Evolutionary conservation across 2,797 vertebrate genomes (phyloP), one percentile per base, ranked within the genome.

Genomic region (Benthosema pterotum): DNA sequence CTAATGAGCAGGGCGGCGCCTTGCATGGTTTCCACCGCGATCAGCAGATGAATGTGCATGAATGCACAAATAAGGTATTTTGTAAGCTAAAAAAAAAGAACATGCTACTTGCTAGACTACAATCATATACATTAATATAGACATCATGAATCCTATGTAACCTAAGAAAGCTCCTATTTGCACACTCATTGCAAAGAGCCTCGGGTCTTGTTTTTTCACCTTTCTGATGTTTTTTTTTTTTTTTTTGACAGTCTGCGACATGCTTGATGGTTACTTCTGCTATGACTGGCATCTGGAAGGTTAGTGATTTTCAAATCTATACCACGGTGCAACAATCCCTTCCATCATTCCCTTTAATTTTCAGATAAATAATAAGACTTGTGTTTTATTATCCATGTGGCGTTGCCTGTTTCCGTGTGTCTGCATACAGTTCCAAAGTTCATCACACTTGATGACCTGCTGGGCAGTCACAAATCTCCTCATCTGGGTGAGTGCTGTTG

Each of bases 401-500:
- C 4, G 25, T 42, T 64, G 0, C 53, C 4, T 69, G 2, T 2
- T 50, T 22, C 60, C 11, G 11, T 67, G 17, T 61, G 3, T 42
- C 48, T 65, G 42, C 38, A 4, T 60, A 0, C 57, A 90, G 89
- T 88, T 57, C 78, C 84, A 48, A 13, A 0, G 0, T 3, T 43
- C 43, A 17, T 75, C 63, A 82, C 71, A 0, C 54, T 60, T 56
- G 67, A 45, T 48, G 77, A 71, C 60, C 58, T 67, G 22, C 5
- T 73, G 14, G 22, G 67, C 8, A 8, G 32, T 9, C 32, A 38
- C 62, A 75, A 4, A 60, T 83, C 81, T 52, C 89, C 89, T 48
- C 32, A 80, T 53, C 78, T 90, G 1, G 89, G 89, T 89, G 59
- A 80, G 84, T 79, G 19, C 2, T 25, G 19, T 14, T 32, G 28